Conservation (phyloP, 1,140 invertebrate species). For the Drosophila orosa region DNA sequence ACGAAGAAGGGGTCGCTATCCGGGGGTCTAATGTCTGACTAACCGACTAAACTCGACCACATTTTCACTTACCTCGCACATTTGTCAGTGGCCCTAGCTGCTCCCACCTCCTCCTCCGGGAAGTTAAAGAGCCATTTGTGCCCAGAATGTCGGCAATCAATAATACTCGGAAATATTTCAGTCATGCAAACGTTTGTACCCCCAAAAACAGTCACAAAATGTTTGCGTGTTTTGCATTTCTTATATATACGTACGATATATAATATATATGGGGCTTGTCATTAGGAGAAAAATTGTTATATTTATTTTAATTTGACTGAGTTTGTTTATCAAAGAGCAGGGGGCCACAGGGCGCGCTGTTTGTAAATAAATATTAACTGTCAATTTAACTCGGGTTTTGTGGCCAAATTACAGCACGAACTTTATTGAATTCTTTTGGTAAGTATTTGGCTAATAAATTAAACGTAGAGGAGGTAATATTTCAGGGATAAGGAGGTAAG, state of each 20-base stretch:
- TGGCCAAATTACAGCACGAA: constrained; percentile 7
- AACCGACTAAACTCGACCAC: constrained; percentile 23
- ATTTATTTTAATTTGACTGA: constrained; percentile 74
- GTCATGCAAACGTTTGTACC: constrained; percentile 60
- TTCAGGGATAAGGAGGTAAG: not conserved
- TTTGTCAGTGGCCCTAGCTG: constrained; percentile 39
- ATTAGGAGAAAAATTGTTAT: constrained; percentile 74
- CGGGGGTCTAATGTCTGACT: constrained; percentile 71
- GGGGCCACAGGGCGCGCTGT: not conserved
- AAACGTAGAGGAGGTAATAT: not conserved
- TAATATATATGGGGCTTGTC: constrained; percentile 48
- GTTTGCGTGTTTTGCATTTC: constrained; percentile 73
- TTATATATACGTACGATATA: constrained; percentile 31
- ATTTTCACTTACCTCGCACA: constrained; percentile 60
- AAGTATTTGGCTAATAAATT: constrained; percentile 8
- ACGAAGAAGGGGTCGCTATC: constrained; percentile 25
- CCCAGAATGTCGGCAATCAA: constrained; percentile 67
- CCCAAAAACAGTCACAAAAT: constrained; percentile 56
- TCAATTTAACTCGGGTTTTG: constrained; percentile 6
- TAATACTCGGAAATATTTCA: constrained; percentile 72
- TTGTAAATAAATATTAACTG: constrained; percentile 14
- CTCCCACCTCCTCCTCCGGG: not conserved
- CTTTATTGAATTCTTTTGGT: not conserved
- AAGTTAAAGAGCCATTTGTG: constrained; percentile 66
- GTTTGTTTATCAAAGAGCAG: constrained; percentile 32